These are phyloP conservation scores for Lepidochitona cinerea DNA, from an alignment of 2,888 invertebrate genomes.

Conservation along the genomic window DNA sequence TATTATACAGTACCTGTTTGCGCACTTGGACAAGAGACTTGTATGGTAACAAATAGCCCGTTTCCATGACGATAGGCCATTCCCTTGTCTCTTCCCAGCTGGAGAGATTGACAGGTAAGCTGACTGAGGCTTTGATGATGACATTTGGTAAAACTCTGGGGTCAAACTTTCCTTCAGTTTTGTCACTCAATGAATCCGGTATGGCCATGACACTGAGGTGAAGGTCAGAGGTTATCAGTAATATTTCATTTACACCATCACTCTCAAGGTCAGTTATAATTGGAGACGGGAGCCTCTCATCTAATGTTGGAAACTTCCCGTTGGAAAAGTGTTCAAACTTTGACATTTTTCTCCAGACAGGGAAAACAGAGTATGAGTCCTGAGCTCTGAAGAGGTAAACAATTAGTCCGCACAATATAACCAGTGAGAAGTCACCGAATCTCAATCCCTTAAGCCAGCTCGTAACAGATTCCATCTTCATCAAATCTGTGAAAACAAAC, in stretches of 20 bases:
- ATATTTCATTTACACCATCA: slow-evolving; percentile 64
- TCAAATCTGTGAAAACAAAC: too few species aligned
- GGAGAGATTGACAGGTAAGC: slow-evolving; percentile 33
- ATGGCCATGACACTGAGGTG: slow-evolving; percentile 55
- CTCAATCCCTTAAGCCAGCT: not conserved
- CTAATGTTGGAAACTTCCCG: slow-evolving; percentile 44
- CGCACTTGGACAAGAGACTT: slow-evolving; percentile 57
- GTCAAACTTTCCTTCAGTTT: slow-evolving; percentile 27
- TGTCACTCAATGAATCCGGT: slow-evolving; percentile 41
- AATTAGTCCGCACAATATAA: slow-evolving; percentile 55
- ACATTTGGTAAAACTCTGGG: slow-evolving; percentile 54
- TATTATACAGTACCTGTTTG: slow-evolving; percentile 63
- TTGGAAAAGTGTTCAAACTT: slow-evolving; percentile 54
- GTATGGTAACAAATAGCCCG: slow-evolving; percentile 43
- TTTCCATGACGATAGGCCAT: slow-evolving; percentile 57
- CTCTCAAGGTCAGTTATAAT: slow-evolving; percentile 65
- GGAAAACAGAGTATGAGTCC: slow-evolving; percentile 57
- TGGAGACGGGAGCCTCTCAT: slow-evolving; percentile 52
- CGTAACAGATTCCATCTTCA: not conserved
- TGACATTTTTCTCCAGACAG: slow-evolving; percentile 61
- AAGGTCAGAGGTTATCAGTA: slow-evolving; percentile 59
- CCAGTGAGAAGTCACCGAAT: slow-evolving; percentile 45
- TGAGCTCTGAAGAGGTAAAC: slow-evolving; percentile 61
- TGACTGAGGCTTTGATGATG: slow-evolving; percentile 50
- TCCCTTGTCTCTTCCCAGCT: slow-evolving; percentile 33